Evolutionary conservation across 2,888 invertebrate species (phyloP), one percentile per base, ranked within the genome.

Genomic region (Lepas anatifera): DNA sequence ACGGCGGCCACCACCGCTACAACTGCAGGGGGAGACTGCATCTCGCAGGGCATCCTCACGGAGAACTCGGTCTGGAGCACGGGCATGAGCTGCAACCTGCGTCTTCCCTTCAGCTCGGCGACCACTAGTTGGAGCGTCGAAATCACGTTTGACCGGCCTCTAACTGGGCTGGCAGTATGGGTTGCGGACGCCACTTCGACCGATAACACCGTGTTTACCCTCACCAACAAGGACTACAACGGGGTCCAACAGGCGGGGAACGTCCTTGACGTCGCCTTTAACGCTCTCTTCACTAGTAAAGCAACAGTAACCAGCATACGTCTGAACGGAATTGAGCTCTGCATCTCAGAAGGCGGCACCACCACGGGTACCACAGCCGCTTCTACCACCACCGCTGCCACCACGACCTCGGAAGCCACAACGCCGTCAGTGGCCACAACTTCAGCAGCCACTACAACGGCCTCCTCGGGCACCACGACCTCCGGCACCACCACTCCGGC

Each of bases 211-310:
- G 64, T 52, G 27, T 63, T 68, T 67, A 66, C 50, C 18, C 52
- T 71, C 48, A 70, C 63, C 66, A 71, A 66, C 67, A 70, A 68
- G 46, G 27, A 13, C 25, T 68, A 68, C 68, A 71, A 70, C 66
- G 66, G 68, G 7, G 22, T 18, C 25, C 71, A 70, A 37, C 22
- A 50, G 13, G 66, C 68, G 4, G 71, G 71, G 27, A 32, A 32
- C 27, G 58, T 18, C 18, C 67, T 71, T 7, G 52, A 27, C 11
- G n/a, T 70, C 25, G 67, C 43, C 7, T 43, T 68, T n/a, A 46
- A 41, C 3, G 67, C 50, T 8, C 58, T 39, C 22, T 71, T 67
- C 66, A 52, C 18, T n/a, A 48, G 46, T 16, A 41, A 18, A 11
- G 46, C 39, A 3, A 46, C 46, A 7, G 13, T 43, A 18, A 41